Conservation (phyloP, 2,113 vertebrate species). For the Stigmatopora nigra region DNA sequence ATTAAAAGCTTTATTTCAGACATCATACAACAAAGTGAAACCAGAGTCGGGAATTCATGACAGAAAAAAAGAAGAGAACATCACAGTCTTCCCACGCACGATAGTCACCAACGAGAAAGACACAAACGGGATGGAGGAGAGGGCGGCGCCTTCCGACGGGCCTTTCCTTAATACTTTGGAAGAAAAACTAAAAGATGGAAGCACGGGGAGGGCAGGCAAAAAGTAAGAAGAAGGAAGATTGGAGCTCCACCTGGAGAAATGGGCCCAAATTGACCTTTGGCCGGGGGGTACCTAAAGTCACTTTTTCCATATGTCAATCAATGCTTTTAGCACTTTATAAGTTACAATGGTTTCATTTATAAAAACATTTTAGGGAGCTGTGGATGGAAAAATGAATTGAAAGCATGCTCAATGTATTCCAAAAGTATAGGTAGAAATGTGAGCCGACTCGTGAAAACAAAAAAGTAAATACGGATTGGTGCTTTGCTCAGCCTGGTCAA, state of each 20-base stretch:
- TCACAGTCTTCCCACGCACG: conserved; percentile 57
- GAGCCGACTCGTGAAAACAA: too few species aligned
- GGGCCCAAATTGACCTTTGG: conserved; percentile 22
- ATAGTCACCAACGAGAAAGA: conserved; percentile 52
- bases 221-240: conserved; percentile 47
- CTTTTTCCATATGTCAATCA: too few species aligned
- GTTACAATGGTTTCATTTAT: too few species aligned
- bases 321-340: too few species aligned
- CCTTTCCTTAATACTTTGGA: conserved; percentile 65
- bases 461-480: not conserved
- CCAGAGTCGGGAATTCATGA: conserved; percentile 66
- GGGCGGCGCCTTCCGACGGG: conserved; percentile 50
- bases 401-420: too few species aligned
- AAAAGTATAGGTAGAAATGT: too few species aligned
- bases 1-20: conserved; percentile 72
- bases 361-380: too few species aligned
- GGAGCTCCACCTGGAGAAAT: conserved; percentile 46
- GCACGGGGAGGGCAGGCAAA: conserved; percentile 35
- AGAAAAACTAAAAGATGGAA: conserved; percentile 53
- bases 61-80: conserved; percentile 45
- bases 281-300: too few species aligned
- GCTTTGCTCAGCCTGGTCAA: not conserved
- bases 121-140: conserved; percentile 50
- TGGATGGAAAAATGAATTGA: too few species aligned
- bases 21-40: conserved; percentile 72